Evolutionary conservation across 2,797 vertebrate genomes (phyloP), one percentile per base, ranked within the genome.

Genomic region (Xenopus petersii): DNA sequence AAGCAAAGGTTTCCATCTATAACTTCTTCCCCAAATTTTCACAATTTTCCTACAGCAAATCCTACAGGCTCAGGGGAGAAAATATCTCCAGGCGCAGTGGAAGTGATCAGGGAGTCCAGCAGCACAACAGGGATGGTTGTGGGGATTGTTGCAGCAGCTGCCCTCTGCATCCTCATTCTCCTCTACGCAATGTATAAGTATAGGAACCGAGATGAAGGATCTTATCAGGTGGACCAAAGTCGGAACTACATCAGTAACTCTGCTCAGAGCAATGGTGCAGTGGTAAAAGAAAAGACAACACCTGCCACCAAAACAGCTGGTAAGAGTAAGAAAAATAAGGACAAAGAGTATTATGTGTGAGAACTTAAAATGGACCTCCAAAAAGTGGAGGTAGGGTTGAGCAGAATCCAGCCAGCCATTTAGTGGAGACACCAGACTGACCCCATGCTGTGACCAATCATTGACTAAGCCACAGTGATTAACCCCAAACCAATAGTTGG

Each of bases 181-280:
- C 94, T 97, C 79, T 97, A 96, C 70, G 95, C 95, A 89, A 97
- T 97, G 95, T 97, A 97, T 88, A 97, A 97, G 87, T 97, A 97
- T 81, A 94, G 95, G 82, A 97, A 97, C 88, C 90, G 95, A 1
- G 95, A 96, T 71, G 95, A 96, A 71, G 95, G 94, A 81, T 96
- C 95, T 81, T 97, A 96, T 88, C 95, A 95, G 84, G 93, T 95
- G 86, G 95, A 97, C 86, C 95, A 96, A 89, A 95, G 92, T 81
- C 92, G 95, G 71, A 95, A 93, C 83, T 96, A 95, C 91, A 91
- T 92, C 92, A 94, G 92, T 85, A 94, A 88, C 86, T 91, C 93
- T 47, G 91, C 93, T 16, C 94, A 95, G 86, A 95, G 94, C 89
- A 95, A 95, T 24, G 94, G 95, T 56, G 90, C 94, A 0, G 93